Base-by-base conservation (phyloP, 2,797 vertebrate genomes). In the Alcedo atthis region DNA sequence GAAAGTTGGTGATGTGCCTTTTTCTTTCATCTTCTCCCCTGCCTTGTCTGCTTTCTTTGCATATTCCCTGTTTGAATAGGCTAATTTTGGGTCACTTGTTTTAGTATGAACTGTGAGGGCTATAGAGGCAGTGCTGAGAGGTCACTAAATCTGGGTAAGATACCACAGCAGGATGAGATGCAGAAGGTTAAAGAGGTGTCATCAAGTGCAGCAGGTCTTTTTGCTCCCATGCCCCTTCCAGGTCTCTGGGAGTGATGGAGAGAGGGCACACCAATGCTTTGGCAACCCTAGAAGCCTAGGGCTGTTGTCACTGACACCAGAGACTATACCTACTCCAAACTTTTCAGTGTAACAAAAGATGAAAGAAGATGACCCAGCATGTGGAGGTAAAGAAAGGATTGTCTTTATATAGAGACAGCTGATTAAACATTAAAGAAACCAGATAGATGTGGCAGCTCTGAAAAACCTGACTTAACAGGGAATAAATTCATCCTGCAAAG, bases 321-420 rank as follows among this genome's bases (percentile, higher is more conserved):
- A 89, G 64, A 46, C 68, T 57, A 14, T 82, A 71, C 64, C 53
- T 51, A 61, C 64, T 94, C 54, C 84, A 57, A 28, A 53, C 57
- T 78, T 81, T 8, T n/a, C 25, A 54, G 37, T 0, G 11, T 30
- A 40, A 64, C 3, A 3, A 54, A 93, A 76, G 89, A 86, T 84
- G 61, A 0, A 10, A 85, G 67, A 37, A 62, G 63, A 22, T 81
- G 77, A 81, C 81, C 70, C 37, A 73, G 62, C 40, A 40, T 9
- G n/a, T 86, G 51, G 85, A 84, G 85, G 85, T 92, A 93, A 94
- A 87, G 66, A 78, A 67, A 89, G 74, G 59, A 88, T 91, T 63
- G 73, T 15, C 40, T 85, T 32, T 88, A 64, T 89, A 89, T 69
- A 59, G 4, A 85, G 85, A 46, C 49, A 58, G 35, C 57, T 85